phyloP scores from a whole-genome alignment of 2,888 invertebrate genomes.

The Drosophila birchii region DNA sequence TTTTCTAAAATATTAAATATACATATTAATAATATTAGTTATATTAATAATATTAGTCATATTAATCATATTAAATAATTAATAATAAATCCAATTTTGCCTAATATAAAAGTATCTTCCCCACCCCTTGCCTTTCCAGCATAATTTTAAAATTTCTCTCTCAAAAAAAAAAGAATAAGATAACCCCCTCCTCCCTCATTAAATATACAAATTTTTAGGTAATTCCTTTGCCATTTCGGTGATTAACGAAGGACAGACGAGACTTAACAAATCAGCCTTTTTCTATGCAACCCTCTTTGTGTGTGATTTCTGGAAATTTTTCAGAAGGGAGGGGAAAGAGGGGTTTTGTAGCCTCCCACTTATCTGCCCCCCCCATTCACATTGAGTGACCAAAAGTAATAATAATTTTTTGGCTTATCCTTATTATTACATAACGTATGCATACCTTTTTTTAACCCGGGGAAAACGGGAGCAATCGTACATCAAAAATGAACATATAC shows the following conservation, averaged over 20 bases:
- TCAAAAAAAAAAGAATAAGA: background rate
- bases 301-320: constrained; percentile 3
- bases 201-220: constrained; percentile 13
- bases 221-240: constrained; percentile 17
- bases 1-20: no score
- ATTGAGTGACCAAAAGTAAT: constrained; percentile 70
- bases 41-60: no score
- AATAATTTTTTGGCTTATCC: constrained; percentile 83
- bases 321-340: background rate
- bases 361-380: constrained; percentile 9
- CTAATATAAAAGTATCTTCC: no score
- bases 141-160: background rate
- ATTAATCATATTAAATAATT: background rate
- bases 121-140: background rate
- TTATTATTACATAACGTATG: constrained; percentile 82
- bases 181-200: constrained; percentile 16
- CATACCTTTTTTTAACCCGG: constrained; percentile 69
- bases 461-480: constrained; percentile 63
- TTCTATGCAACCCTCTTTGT: constrained; percentile 54
- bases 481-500: constrained; percentile 81
- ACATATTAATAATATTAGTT: no score
- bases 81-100: no score
- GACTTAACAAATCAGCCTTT: constrained; percentile 3
- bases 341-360: background rate
- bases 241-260: constrained; percentile 21